Evolutionary conservation across 1,140 invertebrate genomes (phyloP).

Genomic region (Drosophila varians): DNA sequence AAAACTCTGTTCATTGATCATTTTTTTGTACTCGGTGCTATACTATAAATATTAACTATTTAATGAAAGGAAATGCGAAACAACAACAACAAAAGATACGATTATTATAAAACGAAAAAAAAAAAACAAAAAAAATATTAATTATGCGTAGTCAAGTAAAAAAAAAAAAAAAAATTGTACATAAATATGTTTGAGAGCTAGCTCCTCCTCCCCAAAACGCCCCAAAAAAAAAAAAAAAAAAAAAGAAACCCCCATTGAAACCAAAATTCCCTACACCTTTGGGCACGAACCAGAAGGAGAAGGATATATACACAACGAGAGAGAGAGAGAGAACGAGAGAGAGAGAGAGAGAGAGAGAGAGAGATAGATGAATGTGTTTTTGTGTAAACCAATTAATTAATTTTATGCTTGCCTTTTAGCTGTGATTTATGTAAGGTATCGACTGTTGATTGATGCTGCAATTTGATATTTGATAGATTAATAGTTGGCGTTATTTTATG

Average conservation of each 20-base stretch:
- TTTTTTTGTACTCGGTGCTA: conserved; percentile 82
- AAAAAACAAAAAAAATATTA: conserved; percentile 42
- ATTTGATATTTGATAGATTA: conserved; percentile 29
- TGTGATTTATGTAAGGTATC: conserved; percentile 60
- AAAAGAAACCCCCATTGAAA: neutral
- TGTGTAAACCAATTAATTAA: conserved; percentile 45
- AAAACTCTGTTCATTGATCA: conserved; percentile 78
- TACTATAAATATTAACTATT: conserved; percentile 81
- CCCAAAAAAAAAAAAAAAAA: neutral
- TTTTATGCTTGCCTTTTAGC: conserved; percentile 79
- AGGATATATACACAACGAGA: neutral
- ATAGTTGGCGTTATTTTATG: conserved; percentile 23
- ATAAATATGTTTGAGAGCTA: conserved; percentile 37
- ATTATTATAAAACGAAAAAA: conserved; percentile 4
- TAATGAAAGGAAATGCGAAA: conserved; percentile 48
- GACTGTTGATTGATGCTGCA: conserved; percentile 15
- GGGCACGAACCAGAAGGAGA: conserved; percentile 50
- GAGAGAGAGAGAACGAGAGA: neutral
- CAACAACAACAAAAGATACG: too few species aligned
- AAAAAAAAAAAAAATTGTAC: conserved; percentile 48
- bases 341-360: neutral
- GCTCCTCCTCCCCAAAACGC: conserved; percentile 1
- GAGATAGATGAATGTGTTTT: conserved; percentile 36
- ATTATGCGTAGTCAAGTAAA: conserved; percentile 75
- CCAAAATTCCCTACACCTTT: conserved; percentile 1